These are phyloP conservation scores for Phragmatobia fuliginosa DNA, from an alignment of 2,888 invertebrate species.

Conservation along the genomic window DNA sequence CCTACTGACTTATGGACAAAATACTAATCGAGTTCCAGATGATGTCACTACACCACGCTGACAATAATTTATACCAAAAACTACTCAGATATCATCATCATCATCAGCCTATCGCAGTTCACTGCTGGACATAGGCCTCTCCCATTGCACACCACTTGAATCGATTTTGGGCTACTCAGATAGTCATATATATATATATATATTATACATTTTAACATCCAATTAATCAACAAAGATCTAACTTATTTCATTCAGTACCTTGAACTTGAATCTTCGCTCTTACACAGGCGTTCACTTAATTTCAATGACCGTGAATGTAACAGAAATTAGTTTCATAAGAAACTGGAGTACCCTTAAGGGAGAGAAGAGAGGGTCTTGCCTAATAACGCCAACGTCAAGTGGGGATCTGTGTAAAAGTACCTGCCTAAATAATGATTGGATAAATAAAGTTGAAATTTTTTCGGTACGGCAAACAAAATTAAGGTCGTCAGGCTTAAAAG, in stretches of 20 bases:
- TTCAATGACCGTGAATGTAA: conserved; percentile 7
- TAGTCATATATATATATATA: too few relatives aligned
- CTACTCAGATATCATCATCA: too few relatives aligned
- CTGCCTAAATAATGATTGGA: conserved; percentile 11
- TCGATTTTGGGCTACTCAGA: too few relatives aligned
- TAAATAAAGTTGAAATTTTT: conserved; percentile 1
- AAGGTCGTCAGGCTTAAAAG: neutral
- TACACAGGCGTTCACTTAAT: neutral
- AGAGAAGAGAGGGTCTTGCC: neutral
- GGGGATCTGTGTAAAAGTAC: neutral
- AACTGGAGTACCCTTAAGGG: conserved; percentile 3
- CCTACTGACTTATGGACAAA: too few relatives aligned
- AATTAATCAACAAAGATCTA: neutral
- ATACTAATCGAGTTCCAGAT: too few relatives aligned
- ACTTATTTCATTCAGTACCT: neutral
- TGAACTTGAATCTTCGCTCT: neutral
- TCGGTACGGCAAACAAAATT: conserved; percentile 1
- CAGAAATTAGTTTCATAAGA: conserved; percentile 8
- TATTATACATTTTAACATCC: neutral
- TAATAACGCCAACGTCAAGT: neutral
- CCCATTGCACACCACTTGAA: too few relatives aligned
- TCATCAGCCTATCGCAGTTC: too few relatives aligned
- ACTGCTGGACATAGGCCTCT: too few relatives aligned
- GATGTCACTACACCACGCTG: too few relatives aligned
- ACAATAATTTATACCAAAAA: too few relatives aligned